phyloP scores from a whole-genome alignment of 1,140 invertebrate genomes.

The Trichogramma pretiosum region DNA sequence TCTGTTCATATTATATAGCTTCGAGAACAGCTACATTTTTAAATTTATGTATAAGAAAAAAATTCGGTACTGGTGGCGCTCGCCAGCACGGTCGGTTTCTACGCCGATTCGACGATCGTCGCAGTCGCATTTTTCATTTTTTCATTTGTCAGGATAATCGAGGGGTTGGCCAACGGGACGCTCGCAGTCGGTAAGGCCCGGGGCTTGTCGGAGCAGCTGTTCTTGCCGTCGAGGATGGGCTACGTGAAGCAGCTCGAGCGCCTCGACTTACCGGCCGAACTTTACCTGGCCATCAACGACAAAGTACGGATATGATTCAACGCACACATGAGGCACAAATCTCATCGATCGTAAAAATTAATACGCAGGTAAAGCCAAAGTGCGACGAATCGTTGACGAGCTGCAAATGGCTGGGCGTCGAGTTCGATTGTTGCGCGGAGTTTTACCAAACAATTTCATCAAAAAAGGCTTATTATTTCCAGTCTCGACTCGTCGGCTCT shows the following conservation, averaged over 20 bases:
- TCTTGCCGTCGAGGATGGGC: background rate
- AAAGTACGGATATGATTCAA: constrained; percentile 3
- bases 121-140: too few species aligned
- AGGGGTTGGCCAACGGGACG: too few species aligned
- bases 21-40: too few species aligned
- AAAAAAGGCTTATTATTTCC: too few species aligned
- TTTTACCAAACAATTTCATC: too few species aligned
- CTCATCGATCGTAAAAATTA: background rate
- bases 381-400: constrained; percentile 20
- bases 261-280: constrained; percentile 2
- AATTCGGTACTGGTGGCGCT: constrained; percentile 53
- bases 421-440: constrained; percentile 26
- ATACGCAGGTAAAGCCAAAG: constrained; percentile 15
- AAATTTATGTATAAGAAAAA: too few species aligned
- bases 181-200: too few species aligned
- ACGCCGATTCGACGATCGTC: too few species aligned
- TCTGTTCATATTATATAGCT: too few species aligned
- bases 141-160: too few species aligned
- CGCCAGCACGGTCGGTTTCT: constrained; percentile 49
- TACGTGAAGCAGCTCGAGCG: background rate
- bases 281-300: constrained; percentile 5
- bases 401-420: constrained; percentile 21
- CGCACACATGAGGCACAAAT: background rate
- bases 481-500: too few species aligned
- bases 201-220: background rate